These are phyloP conservation scores for Idaea straminata DNA, from an alignment of 2,888 invertebrate species.

Conservation along the genomic window DNA sequence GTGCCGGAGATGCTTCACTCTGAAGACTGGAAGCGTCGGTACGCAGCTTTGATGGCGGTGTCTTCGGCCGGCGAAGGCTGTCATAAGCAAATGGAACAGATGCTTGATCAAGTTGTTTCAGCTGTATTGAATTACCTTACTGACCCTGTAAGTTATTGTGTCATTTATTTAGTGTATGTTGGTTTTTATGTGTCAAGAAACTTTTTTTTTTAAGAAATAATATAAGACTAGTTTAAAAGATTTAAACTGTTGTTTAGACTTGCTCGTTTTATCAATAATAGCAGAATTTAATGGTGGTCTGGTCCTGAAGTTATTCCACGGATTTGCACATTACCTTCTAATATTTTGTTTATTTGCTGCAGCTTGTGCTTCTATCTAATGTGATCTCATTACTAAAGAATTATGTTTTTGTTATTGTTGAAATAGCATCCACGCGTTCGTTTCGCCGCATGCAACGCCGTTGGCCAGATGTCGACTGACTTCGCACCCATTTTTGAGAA, in stretches of 20 bases:
- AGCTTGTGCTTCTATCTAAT: background rate
- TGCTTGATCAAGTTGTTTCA: conserved; percentile 95
- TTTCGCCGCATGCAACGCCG: conserved; percentile 98
- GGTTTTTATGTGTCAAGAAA: background rate
- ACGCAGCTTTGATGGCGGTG: conserved; percentile 99
- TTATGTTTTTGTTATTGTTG: background rate
- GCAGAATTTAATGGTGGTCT: too few species aligned
- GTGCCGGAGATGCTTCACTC: conserved; percentile 93
- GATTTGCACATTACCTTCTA: too few species aligned
- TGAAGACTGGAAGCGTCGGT: conserved; percentile 92
- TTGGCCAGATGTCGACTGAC: conserved; percentile 99
- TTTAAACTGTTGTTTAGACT: too few species aligned
- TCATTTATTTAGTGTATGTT: background rate
- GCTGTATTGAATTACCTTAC: conserved; percentile 92
- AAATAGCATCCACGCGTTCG: conserved; percentile 92
- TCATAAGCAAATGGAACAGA: conserved; percentile 97
- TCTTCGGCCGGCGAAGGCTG: conserved; percentile 99
- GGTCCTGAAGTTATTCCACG: too few species aligned
- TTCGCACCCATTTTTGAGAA: conserved; percentile 98
- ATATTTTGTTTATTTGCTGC: conserved; percentile 4
- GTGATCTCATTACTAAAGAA: background rate
- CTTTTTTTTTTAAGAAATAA: too few species aligned
- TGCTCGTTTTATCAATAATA: too few species aligned
- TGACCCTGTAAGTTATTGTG: conserved; percentile 84
- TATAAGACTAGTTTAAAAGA: too few species aligned